Evolutionary conservation across 2,797 vertebrate species (phyloP).

Genomic region (Halcyon badia): DNA sequence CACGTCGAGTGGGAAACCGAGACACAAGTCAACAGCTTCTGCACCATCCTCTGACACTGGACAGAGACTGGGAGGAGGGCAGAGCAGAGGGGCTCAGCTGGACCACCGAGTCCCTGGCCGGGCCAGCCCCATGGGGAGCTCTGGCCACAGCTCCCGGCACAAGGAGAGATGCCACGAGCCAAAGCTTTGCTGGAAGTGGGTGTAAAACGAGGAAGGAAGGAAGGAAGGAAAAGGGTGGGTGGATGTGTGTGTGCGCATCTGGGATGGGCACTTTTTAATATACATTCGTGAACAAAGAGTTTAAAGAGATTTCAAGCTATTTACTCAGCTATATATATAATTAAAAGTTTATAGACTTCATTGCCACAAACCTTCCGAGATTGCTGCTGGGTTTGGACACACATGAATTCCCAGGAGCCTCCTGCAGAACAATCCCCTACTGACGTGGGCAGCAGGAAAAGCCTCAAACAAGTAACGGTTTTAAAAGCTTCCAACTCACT

Average conservation of each 20-base stretch:
- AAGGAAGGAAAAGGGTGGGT: conserved; percentile 52
- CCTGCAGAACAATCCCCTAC: neutral
- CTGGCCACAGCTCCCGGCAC: neutral
- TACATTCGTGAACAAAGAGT: conserved; percentile 60
- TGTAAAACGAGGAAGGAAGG: conserved; percentile 59
- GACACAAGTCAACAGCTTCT: neutral
- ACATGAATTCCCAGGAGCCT: neutral
- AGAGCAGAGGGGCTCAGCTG: neutral
- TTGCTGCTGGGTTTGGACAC: neutral
- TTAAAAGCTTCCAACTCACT: conserved; percentile 31
- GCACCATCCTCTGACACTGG: neutral
- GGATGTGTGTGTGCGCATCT: neutral
- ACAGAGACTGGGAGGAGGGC: rapidly evolving
- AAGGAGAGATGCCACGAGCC: conserved; percentile 51
- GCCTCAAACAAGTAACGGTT: neutral
- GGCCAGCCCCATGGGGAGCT: neutral
- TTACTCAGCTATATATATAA: conserved; percentile 42
- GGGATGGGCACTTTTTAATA: conserved; percentile 55
- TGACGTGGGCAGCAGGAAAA: neutral
- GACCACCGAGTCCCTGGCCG: neutral
- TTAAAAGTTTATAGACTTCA: conserved; percentile 33
- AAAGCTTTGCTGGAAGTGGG: conserved; percentile 56
- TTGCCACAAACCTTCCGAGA: neutral
- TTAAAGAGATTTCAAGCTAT: conserved; percentile 69
- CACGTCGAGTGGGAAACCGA: neutral